phyloP scores from a whole-genome alignment of 1,140 invertebrate genomes.

The Sinonovacula constricta region DNA sequence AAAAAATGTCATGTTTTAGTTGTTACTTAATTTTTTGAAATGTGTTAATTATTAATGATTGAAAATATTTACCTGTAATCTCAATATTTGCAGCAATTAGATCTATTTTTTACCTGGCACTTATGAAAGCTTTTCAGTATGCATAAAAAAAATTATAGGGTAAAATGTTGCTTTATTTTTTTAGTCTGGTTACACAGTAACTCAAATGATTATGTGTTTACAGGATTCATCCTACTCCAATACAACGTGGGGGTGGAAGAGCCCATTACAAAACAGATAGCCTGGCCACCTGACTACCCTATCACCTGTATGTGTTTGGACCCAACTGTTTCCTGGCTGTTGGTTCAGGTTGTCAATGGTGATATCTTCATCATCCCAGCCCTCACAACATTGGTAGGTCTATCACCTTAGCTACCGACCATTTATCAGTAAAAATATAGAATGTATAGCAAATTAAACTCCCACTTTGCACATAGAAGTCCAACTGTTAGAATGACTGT shows the following conservation, averaged over 20 bases:
- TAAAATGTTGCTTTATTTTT: not conserved
- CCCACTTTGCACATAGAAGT: too few species aligned
- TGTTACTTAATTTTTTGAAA: not conserved
- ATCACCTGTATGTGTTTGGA: slow-evolving; percentile 86
- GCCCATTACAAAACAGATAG: slow-evolving; percentile 83
- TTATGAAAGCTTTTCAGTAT: not conserved
- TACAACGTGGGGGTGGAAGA: slow-evolving; percentile 54
- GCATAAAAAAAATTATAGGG: not conserved
- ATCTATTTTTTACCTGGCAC: not conserved
- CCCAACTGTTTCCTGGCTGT: slow-evolving; percentile 84
- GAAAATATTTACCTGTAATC: not conserved
- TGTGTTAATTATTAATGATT: too few species aligned
- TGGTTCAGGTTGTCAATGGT: slow-evolving; percentile 83
- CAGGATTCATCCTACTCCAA: slow-evolving; percentile 64
- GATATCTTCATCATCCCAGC: slow-evolving; percentile 83
- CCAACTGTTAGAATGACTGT: too few species aligned
- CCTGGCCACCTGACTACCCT: slow-evolving; percentile 83
- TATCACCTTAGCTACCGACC: too few species aligned
- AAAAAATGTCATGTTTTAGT: not conserved
- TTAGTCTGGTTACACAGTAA: not conserved
- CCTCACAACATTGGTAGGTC: slow-evolving; percentile 80
- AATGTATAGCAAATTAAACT: too few species aligned
- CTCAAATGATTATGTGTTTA: slow-evolving; percentile 15
- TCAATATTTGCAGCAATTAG: not conserved
- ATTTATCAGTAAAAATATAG: too few species aligned